Evolutionary conservation across 2,797 vertebrate genomes (phyloP), one percentile per base, ranked within the genome.

Genomic region (Clamator glandarius): DNA sequence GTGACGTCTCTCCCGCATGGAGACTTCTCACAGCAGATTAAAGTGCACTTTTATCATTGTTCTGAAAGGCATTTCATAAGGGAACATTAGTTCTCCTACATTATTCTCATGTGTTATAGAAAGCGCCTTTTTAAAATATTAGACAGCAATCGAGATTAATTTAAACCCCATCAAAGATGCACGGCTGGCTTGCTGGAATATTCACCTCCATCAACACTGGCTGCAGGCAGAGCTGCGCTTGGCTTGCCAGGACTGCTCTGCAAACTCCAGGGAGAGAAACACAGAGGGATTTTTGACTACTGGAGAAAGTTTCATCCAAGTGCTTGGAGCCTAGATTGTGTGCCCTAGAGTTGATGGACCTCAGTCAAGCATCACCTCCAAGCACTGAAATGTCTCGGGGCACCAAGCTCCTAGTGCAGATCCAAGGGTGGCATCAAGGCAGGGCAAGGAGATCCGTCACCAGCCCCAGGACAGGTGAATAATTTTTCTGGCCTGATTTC

Each of bases 1-100:
- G 7, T 74, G 92, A 79, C 17, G 26, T 62, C 87, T 55, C 89
- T 77, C 77, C 80, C 68, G 73, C 57, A 11, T 19, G 11, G 85
- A 93, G 87, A 12, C 87, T 77, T 87, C 92, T 87, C 91, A 7
- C n/a, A 33, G 90, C 62, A 80, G 87, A 95, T 96, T 87, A 89
- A 95, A 95, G 92, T 3, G 67, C 81, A 2, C 87, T 95, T 96
- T 93, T 86, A 89, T 94, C 94, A 82, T 35, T 11, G 1, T 8
- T 51, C 93, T 75, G 92, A 95, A 84, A 92, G 93, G 94, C 66
- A 6, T 84, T 83, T 82, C 95, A 50, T 68, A 41, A 82, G 88
- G 92, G 86, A 95, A 88, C 92, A 91, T 94, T 91, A 85, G 86
- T 91, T 93, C 95, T 86, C 93, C 89, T 83, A 62, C 91, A 76